Evolutionary conservation across 1,140 invertebrate genomes (phyloP).

Genomic region (Myzus persicae): DNA sequence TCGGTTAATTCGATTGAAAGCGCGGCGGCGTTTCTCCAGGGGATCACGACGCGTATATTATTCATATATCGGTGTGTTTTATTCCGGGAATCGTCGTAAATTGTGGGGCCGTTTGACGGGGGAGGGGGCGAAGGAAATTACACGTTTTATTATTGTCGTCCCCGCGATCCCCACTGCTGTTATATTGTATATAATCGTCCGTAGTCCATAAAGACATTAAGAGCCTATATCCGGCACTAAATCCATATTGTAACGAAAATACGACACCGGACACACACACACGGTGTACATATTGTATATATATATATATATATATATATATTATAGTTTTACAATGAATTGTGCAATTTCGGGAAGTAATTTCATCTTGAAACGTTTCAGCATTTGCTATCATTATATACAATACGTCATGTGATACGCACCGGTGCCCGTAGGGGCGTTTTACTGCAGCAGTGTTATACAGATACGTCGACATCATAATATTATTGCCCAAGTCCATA

Average conservation of each 20-base stretch:
- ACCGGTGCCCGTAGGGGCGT: not conserved
- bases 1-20: conserved; percentile 1
- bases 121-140: not conserved
- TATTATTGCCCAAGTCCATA: not conserved
- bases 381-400: not conserved
- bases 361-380: not conserved
- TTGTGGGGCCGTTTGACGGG: not conserved
- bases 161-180: not conserved
- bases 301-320: not conserved
- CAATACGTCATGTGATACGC: not conserved
- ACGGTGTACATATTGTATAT: no score
- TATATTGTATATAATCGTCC: not conserved
- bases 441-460: not conserved
- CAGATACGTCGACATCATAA: not conserved
- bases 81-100: not conserved
- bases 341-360: not conserved
- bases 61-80: conserved; percentile 31
- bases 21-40: not conserved
- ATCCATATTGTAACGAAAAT: conserved; percentile 1
- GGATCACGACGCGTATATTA: conserved; percentile 15
- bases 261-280: not conserved
- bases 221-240: conserved; percentile 20
- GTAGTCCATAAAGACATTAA: conserved; percentile 2
- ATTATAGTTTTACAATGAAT: conserved; percentile 6
- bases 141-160: conserved; percentile 3